Conservation (phyloP, 2,797 vertebrate genomes). For the Bovichtus variegatus region DNA sequence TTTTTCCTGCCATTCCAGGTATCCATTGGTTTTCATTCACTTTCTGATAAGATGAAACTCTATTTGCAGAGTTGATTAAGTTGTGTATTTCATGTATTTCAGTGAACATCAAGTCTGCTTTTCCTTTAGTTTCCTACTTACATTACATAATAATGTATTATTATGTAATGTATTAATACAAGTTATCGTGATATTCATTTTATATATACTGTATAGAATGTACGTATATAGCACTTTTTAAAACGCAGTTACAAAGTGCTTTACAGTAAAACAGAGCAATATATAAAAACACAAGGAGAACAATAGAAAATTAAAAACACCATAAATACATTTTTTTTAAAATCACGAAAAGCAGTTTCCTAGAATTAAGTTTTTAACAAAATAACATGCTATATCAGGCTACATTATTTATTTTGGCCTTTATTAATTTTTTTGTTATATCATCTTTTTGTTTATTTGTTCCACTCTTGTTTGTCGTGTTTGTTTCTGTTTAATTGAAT, state of each 20-base stretch:
- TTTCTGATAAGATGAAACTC: neutral
- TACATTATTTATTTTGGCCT: neutral
- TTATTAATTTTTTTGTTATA: neutral
- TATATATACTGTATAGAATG: too few relatives aligned
- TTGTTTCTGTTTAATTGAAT: conserved; percentile 5
- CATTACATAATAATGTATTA: neutral
- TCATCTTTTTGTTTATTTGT: neutral
- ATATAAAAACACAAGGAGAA: neutral
- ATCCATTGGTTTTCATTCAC: neutral
- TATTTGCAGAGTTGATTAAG: neutral
- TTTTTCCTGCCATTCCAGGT: neutral
- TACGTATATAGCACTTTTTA: too few relatives aligned
- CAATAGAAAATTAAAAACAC: neutral
- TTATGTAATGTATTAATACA: neutral
- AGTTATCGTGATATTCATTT: too few relatives aligned
- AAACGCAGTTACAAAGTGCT: neutral
- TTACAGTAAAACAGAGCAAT: neutral
- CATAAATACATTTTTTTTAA: too few relatives aligned
- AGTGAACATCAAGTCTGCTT: neutral
- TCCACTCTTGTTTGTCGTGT: neutral
- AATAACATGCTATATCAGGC: neutral
- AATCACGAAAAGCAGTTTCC: neutral
- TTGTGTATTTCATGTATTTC: neutral
- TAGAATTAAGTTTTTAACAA: neutral
- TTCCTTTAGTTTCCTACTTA: neutral